Base-by-base conservation (phyloP, 2,888 invertebrate species). In the Synanthedon andrenaeformis region DNA sequence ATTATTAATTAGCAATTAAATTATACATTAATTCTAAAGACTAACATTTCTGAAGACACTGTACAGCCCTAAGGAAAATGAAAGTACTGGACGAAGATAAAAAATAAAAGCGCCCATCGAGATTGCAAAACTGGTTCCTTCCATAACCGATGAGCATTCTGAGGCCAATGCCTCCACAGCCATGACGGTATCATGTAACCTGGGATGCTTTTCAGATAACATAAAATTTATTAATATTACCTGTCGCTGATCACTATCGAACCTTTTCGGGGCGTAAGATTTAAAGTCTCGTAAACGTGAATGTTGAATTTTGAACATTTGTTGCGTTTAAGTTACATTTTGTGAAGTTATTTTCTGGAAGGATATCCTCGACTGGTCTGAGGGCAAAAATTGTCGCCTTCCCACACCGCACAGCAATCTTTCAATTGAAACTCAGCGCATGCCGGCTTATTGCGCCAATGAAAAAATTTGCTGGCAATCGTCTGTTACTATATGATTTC, bases 371-470 rank as follows among this genome's bases (percentile, higher is more conserved):
- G 73, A 62, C 60, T 58, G 59, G 67, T 71, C 53, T 74, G 77
- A 76, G 80, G 82, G 80, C 78, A 80, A 79, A 78, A 69, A 74
- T 77, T 76, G 75, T 73, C 73, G 74, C 70, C 84, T 79, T 80
- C 85, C 86, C 86, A 84, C 86, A 80, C 70, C 60, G 61, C 63
- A 58, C 58, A 63, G 76, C 78, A 86, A 87, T 87, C 77, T 85
- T 87, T 59, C 87, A 87, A 87, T 87, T 87, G 82, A 84, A 72
- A 60, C 70, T 60, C 73, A 74, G 78, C 75, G 74, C 76, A 76
- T 75, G 74, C 74, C 66, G 67, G 70, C 66, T 83, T 74, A 83
- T 87, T 86, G 84, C 69, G 79, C 77, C 82, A 87, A 87, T 87
- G 80, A 82, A 84, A 86, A 84, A 85, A 86, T 67, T 79, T 81